Conservation (phyloP, 2,888 invertebrate species). For the Acleris sparsana region DNA sequence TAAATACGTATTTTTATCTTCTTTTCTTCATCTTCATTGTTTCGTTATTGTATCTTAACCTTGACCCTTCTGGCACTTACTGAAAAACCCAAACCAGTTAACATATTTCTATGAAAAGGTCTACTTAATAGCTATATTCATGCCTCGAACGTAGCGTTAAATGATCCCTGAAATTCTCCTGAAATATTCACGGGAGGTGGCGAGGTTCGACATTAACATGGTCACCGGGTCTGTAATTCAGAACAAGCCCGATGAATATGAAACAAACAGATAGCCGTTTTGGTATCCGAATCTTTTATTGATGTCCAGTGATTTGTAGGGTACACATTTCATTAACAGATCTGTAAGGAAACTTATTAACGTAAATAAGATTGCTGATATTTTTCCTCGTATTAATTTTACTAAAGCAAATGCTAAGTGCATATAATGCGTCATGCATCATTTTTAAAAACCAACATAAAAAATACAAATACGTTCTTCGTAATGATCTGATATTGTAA, state of each 20-base stretch:
- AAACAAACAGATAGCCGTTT: slow-evolving; percentile 40
- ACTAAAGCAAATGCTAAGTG: too few relatives aligned
- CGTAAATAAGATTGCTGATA: neutral
- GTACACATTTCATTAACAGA: slow-evolving; percentile 25
- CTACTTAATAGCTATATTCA: slow-evolving; percentile 54
- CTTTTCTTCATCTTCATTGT: too few relatives aligned
- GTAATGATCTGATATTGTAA: too few relatives aligned
- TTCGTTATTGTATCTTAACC: neutral
- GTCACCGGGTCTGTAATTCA: slow-evolving; percentile 42
- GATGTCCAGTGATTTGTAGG: slow-evolving; percentile 15
- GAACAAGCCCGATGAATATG: slow-evolving; percentile 45
- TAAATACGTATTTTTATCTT: too few relatives aligned
- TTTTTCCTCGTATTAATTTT: too few relatives aligned
- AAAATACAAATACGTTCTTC: too few relatives aligned
- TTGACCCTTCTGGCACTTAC: slow-evolving; percentile 3
- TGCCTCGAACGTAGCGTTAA: slow-evolving; percentile 53
- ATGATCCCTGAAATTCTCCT: slow-evolving; percentile 61
- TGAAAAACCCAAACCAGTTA: slow-evolving; percentile 35
- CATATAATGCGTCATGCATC: too few relatives aligned
- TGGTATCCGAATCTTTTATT: slow-evolving; percentile 18
- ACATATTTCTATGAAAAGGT: slow-evolving; percentile 44
- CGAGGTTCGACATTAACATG: slow-evolving; percentile 46
- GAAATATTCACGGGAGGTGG: slow-evolving; percentile 58
- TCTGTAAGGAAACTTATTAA: neutral
- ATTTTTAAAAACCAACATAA: too few relatives aligned